Base-by-base conservation (phyloP, 2,113 vertebrate genomes). In the Macquaria australasica region DNA sequence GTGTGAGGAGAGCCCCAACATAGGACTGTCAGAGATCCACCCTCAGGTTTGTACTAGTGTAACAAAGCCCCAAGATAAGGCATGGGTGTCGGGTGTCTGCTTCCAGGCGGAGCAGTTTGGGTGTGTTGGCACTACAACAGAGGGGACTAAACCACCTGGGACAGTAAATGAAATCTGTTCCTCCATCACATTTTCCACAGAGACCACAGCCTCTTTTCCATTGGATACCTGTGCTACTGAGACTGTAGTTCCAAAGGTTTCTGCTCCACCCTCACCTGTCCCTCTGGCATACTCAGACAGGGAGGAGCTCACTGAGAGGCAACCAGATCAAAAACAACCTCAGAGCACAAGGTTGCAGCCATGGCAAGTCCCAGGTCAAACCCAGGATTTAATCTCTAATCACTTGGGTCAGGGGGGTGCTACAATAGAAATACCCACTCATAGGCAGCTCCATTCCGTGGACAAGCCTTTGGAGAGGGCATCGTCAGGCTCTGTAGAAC, bases 131-230 rank as follows among this genome's bases (percentile, higher is more conserved):
- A 43, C 23, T 37, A 12, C 53, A 70, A 45, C 66, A 60, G 85
- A 87, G 58, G 34, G 23, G 60, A 28, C 51, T 8, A 62, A 74
- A 45, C 63, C 83, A 45, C 55, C 64, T 11, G 80, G 76, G 76
- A 71, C 81, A 8, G 81, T 88, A 18, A 88, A 90, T 68, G 60
- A 86, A 81, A 82, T 85, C 21, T 66, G 73, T 56, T 68, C 84
- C 25, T 85, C 81, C 14, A 87, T 91, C n/a, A 83, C 82, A 28
- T 91, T 84, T 48, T 83, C 87, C 20, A 72, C 67, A 66, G 82
- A 92, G 50, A 75, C 84, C 34, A 71, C 79, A 75, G 16, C 58
- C 60, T 55, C 58, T 75, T 59, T 62, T 45, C 28, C 51, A 2
- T 53, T 77, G n/a, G 67, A 76, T 41, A 45, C 41, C 59, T 58